Percentiles rank a stretch among this genome's conserved stretches.
Conservation (phyloP, 1,140 invertebrate species). For the Drosophila sp. region DNA sequence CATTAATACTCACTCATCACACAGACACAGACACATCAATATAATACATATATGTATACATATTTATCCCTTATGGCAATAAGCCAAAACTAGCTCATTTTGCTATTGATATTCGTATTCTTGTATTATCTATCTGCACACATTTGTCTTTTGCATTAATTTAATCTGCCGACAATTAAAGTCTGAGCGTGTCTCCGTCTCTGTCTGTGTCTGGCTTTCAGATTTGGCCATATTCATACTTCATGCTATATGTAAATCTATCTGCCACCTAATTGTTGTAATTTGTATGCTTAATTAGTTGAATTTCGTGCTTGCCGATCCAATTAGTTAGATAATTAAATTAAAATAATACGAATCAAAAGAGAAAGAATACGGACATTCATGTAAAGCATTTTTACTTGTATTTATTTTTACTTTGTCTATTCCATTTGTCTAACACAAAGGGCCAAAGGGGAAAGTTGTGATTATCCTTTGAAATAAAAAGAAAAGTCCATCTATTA, state of each 20-base stretch:
- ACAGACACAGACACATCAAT: not conserved
- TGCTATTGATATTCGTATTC: slow-evolving; percentile 42
- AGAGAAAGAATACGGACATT: slow-evolving; percentile 21
- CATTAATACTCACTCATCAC: slow-evolving; percentile 16
- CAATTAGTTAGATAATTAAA: slow-evolving; percentile 69
- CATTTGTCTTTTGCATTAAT: slow-evolving; percentile 60
- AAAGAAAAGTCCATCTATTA: not conserved
- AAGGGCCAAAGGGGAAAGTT: not conserved
- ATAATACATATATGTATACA: not conserved
- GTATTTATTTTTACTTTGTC: not conserved
- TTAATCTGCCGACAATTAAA: slow-evolving; percentile 62
- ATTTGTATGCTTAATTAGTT: slow-evolving; percentile 64
- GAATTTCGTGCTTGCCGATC: slow-evolving; percentile 40
- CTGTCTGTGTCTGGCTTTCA: slow-evolving; percentile 8
- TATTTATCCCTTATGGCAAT: slow-evolving; percentile 6
- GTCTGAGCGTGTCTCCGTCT: slow-evolving; percentile 26
- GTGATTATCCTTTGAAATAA: not conserved
- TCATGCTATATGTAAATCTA: slow-evolving; percentile 16
- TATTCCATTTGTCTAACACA: slow-evolving; percentile 7
- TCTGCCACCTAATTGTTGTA: slow-evolving; percentile 46
- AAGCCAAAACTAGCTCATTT: slow-evolving; percentile 33
- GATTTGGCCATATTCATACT: slow-evolving; percentile 19
- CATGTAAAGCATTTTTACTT: slow-evolving; percentile 38
- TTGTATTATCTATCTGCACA: slow-evolving; percentile 45
- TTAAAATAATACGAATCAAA: slow-evolving; percentile 43